These are phyloP conservation scores for Petrosia ficiformis DNA, from an alignment of 37 sponge, comb jelly and placozoan genomes.

Conservation along the genomic window DNA sequence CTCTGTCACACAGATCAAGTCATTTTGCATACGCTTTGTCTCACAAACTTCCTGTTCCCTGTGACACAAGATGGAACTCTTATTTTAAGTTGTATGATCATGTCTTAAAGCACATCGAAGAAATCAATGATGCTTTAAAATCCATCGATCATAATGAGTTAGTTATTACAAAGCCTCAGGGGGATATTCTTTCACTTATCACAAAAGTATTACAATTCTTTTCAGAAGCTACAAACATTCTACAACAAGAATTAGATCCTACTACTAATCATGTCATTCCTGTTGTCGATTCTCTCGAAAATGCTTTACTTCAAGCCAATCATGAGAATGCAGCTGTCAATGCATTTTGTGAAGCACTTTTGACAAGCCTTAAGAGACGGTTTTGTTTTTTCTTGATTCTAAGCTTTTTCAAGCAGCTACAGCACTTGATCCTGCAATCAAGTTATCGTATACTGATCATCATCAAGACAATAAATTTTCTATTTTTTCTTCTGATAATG, in stretches of 20 bases:
- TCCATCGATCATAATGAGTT: not conserved
- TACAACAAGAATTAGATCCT: constrained; percentile 1
- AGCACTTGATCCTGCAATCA: constrained; percentile 9
- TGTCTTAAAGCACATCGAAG: not conserved
- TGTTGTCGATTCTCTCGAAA: constrained; percentile 8
- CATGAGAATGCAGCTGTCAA: not conserved
- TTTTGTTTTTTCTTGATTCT: not conserved
- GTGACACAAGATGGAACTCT: constrained; percentile 13
- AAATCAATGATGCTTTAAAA: not conserved
- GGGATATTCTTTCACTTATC: not conserved
- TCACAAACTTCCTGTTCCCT: not conserved
- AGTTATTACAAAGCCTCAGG: not conserved
- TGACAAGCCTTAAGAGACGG: not conserved
- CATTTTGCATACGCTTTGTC: not conserved
- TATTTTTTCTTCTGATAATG: not conserved
- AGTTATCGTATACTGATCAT: constrained; percentile 1
- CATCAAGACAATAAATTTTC: not conserved
- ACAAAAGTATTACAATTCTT: constrained; percentile 8
- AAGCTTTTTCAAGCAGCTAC: not conserved
- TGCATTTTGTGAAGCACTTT: constrained; percentile 6
- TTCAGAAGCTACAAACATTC: constrained; percentile 11
- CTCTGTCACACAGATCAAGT: constrained; percentile 2
- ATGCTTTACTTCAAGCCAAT: not conserved
- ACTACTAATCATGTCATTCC: constrained; percentile 7
- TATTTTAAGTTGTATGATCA: not conserved